Conservation (phyloP, 2,113 vertebrate species). For the Tychaedon coryphoeus region DNA sequence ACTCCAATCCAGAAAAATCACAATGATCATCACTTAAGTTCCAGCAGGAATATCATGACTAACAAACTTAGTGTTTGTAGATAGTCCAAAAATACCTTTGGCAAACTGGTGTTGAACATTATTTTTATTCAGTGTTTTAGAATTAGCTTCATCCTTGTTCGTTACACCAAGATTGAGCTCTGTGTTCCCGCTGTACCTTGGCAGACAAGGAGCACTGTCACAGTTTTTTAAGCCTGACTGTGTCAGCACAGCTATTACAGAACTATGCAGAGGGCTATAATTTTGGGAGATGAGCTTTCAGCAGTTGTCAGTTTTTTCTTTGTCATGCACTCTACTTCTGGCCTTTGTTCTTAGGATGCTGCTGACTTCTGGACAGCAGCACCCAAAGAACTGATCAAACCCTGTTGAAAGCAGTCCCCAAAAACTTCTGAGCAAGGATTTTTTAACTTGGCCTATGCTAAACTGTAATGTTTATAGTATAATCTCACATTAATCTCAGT, state of each 20-base stretch:
- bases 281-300: background rate
- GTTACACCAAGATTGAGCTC: background rate
- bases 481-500: background rate
- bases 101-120: background rate
- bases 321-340: background rate
- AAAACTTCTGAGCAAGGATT: background rate
- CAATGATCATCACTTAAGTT: background rate
- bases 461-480: background rate
- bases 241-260: background rate
- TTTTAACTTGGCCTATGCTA: background rate
- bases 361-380: background rate
- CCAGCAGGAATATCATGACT: background rate
- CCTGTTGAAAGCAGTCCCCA: background rate
- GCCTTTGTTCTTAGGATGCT: background rate
- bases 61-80: background rate
- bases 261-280: background rate
- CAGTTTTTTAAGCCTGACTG: background rate
- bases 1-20: background rate
- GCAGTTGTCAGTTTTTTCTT: background rate
- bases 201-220: background rate
- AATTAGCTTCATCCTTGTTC: background rate
- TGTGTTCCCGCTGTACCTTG: background rate
- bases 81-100: background rate
- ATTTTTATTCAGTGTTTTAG: background rate
- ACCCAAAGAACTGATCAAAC: background rate